Base-by-base conservation (phyloP, 2,888 invertebrate genomes). In the Norana najaformis region DNA sequence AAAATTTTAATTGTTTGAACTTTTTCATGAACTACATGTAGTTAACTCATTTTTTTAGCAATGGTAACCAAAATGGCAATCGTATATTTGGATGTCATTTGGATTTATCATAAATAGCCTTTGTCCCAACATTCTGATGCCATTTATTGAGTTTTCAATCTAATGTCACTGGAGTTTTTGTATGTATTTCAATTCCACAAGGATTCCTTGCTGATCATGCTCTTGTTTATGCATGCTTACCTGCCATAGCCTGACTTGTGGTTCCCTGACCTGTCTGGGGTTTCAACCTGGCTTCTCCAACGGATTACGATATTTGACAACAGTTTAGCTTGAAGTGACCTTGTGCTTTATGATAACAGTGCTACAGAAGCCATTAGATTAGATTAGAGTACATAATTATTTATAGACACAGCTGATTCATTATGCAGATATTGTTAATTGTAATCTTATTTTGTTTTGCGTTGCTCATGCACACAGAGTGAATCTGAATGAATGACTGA, bases 341-440 rank as follows among this genome's bases (percentile, higher is more conserved):
- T 47, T 47, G 23, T 47, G 3, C 23, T 23, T 2, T 23, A 47
- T 8, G 2, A 47, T 47, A 23, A 23, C 47, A 47, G 8, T 47
- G 23, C 47, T 41, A 47, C 47, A 47, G 3, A 47, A 20, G 23
- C 23, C 47, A 23, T 23, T 47, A 23, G 47, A 23, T 47, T 47
- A 47, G 47, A 23, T 47, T 47, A 47, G 47, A n/a, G n/a, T n/a
- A n/a, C n/a, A 47, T 47, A 69, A n/a, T 69, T 69, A 69, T 69
- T 69, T 69, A n/a, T n/a, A n/a, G n/a, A 69, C 30, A n/a, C 69
- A 30, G 69, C n/a, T 69, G 30, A 53, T 69, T 69, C n/a, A 6
- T 69, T 69, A n/a, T 69, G 69, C 69, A 69, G 69, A 69, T 69
- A 69, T 69, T n/a, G n/a, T n/a, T 30, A n/a, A 69, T n/a, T 69